Conservation (phyloP, 2,888 invertebrate genomes). For the Ditylenchus weischeri region DNA sequence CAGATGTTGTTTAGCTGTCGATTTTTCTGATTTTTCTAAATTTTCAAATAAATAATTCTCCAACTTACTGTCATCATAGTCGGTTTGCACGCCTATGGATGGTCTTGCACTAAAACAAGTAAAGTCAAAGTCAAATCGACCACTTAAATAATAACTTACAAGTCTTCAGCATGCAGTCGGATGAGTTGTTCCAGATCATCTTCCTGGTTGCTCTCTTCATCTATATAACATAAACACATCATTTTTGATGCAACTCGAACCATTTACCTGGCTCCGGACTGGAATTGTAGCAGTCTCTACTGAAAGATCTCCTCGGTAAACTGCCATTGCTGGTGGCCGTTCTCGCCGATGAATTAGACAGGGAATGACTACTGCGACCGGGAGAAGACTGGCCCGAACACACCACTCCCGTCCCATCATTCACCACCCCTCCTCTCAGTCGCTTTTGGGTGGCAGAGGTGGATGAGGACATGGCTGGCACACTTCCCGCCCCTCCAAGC, state of each 20-base stretch:
- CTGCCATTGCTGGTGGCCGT: constrained; percentile 21
- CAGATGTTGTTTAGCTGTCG: no score
- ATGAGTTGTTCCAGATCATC: constrained; percentile 25
- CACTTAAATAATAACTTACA: constrained; percentile 13
- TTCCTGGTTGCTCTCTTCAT: constrained; percentile 26
- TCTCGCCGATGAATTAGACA: constrained; percentile 27
- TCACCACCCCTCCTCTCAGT: neutral
- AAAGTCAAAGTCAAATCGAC: constrained; percentile 8
- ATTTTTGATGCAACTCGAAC: neutral
- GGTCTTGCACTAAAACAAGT: constrained; percentile 10
- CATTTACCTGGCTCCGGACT: constrained; percentile 25
- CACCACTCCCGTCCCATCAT: neutral
- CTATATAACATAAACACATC: neutral
- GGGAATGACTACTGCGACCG: constrained; percentile 23
- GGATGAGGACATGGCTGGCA: neutral
- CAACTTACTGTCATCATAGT: constrained; percentile 21
- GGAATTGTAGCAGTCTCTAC: constrained; percentile 25
- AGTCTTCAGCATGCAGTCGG: constrained; percentile 17
- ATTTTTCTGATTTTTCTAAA: no score
- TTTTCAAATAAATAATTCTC: no score
- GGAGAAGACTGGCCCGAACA: constrained; percentile 25
- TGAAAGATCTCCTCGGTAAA: constrained; percentile 27
- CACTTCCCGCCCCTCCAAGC: constrained; percentile 6
- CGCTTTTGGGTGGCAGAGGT: constrained; percentile 1
- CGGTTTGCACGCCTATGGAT: constrained; percentile 29